Conservation (phyloP, 2,888 invertebrate genomes). For the Cheilosia scutellata region DNA sequence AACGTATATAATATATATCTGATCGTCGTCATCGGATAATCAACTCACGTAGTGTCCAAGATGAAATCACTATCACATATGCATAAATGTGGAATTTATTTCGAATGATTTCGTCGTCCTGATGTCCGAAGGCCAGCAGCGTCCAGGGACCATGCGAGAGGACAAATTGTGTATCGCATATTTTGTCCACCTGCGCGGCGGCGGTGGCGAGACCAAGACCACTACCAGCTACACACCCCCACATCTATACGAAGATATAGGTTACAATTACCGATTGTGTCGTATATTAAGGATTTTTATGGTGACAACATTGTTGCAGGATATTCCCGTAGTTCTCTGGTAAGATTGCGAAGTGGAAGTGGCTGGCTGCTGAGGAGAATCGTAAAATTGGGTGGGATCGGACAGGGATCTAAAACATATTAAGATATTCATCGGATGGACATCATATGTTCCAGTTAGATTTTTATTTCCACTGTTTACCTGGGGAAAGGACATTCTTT, state of each 20-base stretch:
- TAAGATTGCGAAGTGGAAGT: slow-evolving; percentile 16
- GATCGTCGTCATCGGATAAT: slow-evolving; percentile 68
- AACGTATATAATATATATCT: neutral
- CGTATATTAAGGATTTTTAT: slow-evolving; percentile 75
- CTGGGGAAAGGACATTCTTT: slow-evolving; percentile 65
- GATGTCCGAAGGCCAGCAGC: too few species aligned
- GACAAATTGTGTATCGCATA: slow-evolving; percentile 74
- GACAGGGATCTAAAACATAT: slow-evolving; percentile 74
- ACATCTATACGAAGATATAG: neutral
- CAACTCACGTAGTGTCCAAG: slow-evolving; percentile 79
- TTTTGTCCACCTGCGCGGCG: slow-evolving; percentile 69
- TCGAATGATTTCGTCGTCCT: slow-evolving; percentile 70
- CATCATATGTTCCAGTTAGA: slow-evolving; percentile 76
- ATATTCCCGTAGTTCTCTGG: neutral
- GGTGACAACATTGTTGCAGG: slow-evolving; percentile 69
- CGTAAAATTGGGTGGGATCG: slow-evolving; percentile 66
- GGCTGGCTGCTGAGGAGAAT: slow-evolving; percentile 65
- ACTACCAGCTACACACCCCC: neutral
- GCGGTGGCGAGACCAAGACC: neutral
- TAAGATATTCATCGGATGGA: slow-evolving; percentile 76
- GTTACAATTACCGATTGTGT: slow-evolving; percentile 74
- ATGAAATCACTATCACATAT: slow-evolving; percentile 82
- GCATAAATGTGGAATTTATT: slow-evolving; percentile 82
- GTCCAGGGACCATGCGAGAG: slow-evolving; percentile 16
- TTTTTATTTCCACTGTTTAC: slow-evolving; percentile 70